phyloP scores from a whole-genome alignment of 1,140 invertebrate species.

The Heterodera schachtii region DNA sequence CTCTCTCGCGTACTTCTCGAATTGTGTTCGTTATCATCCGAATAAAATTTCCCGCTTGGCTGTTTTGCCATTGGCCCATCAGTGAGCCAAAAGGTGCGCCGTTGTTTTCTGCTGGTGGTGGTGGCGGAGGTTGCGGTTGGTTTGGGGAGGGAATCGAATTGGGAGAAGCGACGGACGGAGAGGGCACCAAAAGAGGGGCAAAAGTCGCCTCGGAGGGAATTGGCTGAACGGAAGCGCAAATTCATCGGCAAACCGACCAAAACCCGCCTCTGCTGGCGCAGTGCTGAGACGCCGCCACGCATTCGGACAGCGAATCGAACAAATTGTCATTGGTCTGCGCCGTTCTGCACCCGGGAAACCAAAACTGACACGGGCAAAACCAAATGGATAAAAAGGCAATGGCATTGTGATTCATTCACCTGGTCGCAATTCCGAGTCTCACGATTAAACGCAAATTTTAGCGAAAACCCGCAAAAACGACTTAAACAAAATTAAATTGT shows the following conservation, averaged over 20 bases:
- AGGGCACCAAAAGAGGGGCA: not conserved
- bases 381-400: constrained; percentile 24
- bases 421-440: constrained; percentile 54
- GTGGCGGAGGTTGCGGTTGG: not conserved
- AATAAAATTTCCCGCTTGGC: constrained; percentile 47
- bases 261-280: constrained; percentile 29
- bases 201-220: not conserved
- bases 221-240: not conserved
- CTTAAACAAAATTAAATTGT: constrained; percentile 10
- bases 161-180: not conserved
- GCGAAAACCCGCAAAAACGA: constrained; percentile 56
- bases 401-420: constrained; percentile 19
- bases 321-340: constrained; percentile 61
- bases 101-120: not conserved
- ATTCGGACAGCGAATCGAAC: constrained; percentile 51
- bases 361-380: constrained; percentile 49
- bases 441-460: constrained; percentile 57
- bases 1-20: constrained; percentile 44
- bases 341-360: constrained; percentile 63
- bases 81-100: constrained; percentile 5
- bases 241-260: not conserved
- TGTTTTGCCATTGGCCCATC: constrained; percentile 7
- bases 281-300: constrained; percentile 44
- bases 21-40: constrained; percentile 52
- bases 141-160: not conserved